Evolutionary conservation across 2,797 vertebrate genomes (phyloP).

Genomic region (Leucoraja ocellata): DNA sequence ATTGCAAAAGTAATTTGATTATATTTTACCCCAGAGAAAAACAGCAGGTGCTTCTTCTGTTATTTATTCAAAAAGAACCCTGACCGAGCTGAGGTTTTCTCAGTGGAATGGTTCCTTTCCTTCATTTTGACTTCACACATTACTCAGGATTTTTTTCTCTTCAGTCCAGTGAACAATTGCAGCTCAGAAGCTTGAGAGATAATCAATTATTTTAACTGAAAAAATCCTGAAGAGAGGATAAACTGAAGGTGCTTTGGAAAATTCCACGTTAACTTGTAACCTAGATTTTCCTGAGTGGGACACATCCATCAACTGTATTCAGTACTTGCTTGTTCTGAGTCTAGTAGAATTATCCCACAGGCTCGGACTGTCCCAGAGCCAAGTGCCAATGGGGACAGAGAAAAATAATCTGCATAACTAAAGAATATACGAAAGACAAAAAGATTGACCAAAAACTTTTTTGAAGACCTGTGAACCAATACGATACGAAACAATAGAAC

Average conservation of each 20-base stretch:
- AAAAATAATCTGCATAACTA: no score
- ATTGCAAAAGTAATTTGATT: not conserved
- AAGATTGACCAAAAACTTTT: not conserved
- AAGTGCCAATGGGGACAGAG: no score
- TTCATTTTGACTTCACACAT: not conserved
- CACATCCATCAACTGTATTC: no score
- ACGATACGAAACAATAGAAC: no score
- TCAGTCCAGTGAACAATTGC: not conserved
- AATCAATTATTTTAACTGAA: not conserved
- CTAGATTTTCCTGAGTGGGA: no score
- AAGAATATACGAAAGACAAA: no score
- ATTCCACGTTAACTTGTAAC: not conserved
- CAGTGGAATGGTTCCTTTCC: not conserved
- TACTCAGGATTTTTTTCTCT: not conserved
- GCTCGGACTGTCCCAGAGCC: no score
- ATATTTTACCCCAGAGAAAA: not conserved
- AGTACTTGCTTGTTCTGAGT: no score
- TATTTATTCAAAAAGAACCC: not conserved
- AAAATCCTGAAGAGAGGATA: not conserved
- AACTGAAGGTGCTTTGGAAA: not conserved
- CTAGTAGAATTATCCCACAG: no score
- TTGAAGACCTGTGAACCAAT: not conserved
- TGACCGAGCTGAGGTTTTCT: not conserved
- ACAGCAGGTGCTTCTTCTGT: not conserved
- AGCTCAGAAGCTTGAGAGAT: not conserved